These are phyloP conservation scores for Pseudocheirus occidentalis DNA, from an alignment of 2,797 vertebrate species.

Conservation along the genomic window DNA sequence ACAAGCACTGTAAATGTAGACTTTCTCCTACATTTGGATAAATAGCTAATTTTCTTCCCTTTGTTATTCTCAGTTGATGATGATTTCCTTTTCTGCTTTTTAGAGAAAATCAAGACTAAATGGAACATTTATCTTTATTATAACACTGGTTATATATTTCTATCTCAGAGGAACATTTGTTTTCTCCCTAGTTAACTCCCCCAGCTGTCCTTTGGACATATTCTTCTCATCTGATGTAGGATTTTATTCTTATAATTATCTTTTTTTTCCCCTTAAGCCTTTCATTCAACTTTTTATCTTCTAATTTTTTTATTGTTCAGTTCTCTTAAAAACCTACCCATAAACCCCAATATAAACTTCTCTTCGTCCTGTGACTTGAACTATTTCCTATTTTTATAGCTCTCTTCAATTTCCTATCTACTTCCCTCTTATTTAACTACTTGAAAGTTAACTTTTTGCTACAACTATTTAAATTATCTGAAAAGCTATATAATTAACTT, in stretches of 20 bases:
- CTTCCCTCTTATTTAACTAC: no score
- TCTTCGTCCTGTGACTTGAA: neutral
- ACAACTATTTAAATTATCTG: neutral
- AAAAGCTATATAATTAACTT: neutral
- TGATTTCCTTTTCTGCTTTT: neutral
- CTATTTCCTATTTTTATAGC: neutral
- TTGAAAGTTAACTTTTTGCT: no score
- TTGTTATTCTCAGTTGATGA: neutral
- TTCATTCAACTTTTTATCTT: no score
- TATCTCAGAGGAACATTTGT: neutral
- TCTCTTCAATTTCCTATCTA: no score
- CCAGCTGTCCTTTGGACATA: neutral
- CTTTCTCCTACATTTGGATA: neutral
- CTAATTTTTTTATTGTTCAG: neutral
- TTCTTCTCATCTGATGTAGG: neutral
- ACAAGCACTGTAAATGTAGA: neutral
- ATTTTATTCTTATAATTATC: neutral
- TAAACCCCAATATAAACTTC: neutral
- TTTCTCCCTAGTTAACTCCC: neutral
- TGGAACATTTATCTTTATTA: neutral
- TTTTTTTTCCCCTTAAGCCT: neutral
- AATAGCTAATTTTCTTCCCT: neutral
- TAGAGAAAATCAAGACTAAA: neutral
- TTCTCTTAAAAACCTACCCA: neutral
- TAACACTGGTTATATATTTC: no score